Conservation (phyloP, 2,888 invertebrate species). For the Meghimatium bilineatum region DNA sequence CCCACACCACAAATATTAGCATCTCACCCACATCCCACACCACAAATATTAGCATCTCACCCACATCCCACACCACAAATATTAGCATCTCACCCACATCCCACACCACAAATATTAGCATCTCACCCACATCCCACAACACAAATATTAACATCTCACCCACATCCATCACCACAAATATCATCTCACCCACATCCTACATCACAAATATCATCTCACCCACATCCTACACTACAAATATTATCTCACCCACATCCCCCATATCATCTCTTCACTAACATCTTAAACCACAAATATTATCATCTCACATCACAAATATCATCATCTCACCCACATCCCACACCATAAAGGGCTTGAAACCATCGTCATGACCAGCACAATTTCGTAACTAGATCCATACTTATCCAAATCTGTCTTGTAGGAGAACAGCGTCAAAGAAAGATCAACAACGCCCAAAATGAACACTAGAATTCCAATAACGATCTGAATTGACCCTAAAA, state of each 20-base stretch:
- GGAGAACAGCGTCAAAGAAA: constrained; percentile 57
- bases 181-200: neutral
- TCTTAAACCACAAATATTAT: too few relatives aligned
- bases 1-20: neutral
- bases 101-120: neutral
- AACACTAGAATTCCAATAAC: constrained; percentile 57
- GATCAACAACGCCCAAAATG: constrained; percentile 59
- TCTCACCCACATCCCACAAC: constrained; percentile 68
- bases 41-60: neutral
- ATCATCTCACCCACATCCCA: constrained; percentile 63
- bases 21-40: neutral
- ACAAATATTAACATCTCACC: constrained; percentile 43
- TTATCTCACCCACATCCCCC: neutral
- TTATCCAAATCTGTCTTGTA: constrained; percentile 41
- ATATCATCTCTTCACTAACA: neutral
- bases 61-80: neutral
- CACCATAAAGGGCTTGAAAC: constrained; percentile 65
- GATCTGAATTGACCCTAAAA: constrained; percentile 61
- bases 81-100: too few relatives aligned
- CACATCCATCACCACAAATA: neutral
- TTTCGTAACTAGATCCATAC: constrained; percentile 39
- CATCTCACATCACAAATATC: neutral
- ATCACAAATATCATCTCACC: neutral
- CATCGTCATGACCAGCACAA: constrained; percentile 58
- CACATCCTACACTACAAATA: neutral